phyloP scores from a whole-genome alignment of 2,888 invertebrate species.

The Chaetogeoica ovagalla region DNA sequence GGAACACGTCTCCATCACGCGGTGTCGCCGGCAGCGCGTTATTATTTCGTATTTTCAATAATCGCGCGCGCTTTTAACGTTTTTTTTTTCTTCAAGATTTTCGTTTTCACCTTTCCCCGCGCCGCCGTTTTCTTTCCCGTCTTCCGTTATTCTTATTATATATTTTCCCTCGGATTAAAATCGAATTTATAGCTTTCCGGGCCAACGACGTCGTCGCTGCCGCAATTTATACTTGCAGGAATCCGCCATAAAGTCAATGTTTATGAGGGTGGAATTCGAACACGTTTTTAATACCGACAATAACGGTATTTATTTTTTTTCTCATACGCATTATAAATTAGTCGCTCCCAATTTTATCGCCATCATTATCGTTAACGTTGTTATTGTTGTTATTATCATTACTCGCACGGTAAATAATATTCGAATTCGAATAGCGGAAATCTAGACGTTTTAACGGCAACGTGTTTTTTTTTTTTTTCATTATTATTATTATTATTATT shows the following conservation, averaged over 20 bases:
- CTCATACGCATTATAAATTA: constrained; percentile 9
- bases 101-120: constrained; percentile 21
- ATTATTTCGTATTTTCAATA: constrained; percentile 13
- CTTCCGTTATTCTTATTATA: neutral
- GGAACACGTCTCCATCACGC: no score
- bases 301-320: constrained; percentile 49
- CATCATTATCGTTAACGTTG: constrained; percentile 10
- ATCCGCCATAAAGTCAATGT: constrained; percentile 51
- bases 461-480: neutral
- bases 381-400: neutral
- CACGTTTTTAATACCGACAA: constrained; percentile 50
- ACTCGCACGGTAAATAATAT: no score
- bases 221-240: constrained; percentile 46
- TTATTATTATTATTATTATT: no score
- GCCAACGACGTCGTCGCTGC: constrained; percentile 28
- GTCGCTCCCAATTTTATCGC: constrained; percentile 34
- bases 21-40: neutral
- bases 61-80: neutral
- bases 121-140: neutral
- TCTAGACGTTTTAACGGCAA: neutral
- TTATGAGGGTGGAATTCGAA: constrained; percentile 49
- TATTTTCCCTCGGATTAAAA: constrained; percentile 35
- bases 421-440: constrained; percentile 26
- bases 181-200: constrained; percentile 44
- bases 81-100: constrained; percentile 10